Evolutionary conservation across 2,113 vertebrate genomes (phyloP).

Genomic region (Dasyurus viverrinus): DNA sequence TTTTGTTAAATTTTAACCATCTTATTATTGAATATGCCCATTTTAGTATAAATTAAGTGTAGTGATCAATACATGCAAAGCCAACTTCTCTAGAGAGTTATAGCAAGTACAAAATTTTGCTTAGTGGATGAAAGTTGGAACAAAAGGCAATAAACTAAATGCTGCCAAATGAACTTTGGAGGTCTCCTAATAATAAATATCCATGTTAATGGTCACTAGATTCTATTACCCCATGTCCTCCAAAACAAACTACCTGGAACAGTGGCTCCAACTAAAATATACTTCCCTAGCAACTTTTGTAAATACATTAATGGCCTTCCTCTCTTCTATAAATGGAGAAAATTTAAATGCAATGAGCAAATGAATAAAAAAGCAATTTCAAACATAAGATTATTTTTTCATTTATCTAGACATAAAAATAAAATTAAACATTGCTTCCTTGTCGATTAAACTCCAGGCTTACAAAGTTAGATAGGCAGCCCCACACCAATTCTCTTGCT

Average conservation of each 20-base stretch:
- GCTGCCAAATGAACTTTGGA: background rate
- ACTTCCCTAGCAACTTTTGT: constrained; percentile 18
- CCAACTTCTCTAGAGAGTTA: background rate
- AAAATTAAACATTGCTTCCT: constrained; percentile 40
- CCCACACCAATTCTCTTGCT: constrained; percentile 56
- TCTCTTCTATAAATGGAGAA: constrained; percentile 36
- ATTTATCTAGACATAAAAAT: background rate
- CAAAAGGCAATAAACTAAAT: background rate
- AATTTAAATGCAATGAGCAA: constrained; percentile 36
- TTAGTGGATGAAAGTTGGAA: background rate
- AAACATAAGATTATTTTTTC: constrained; percentile 23
- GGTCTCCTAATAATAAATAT: background rate
- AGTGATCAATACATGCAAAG: background rate
- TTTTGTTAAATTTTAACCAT: background rate
- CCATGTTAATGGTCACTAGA: background rate
- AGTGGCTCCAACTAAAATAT: constrained; percentile 46
- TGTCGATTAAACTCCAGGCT: constrained; percentile 47
- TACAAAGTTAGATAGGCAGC: constrained; percentile 60
- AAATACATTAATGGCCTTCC: constrained; percentile 16
- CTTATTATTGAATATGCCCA: background rate
- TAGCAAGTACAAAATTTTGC: background rate
- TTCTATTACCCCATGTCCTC: background rate
- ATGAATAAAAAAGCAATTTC: constrained; percentile 26
- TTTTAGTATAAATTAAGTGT: background rate
- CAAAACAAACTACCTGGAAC: constrained; percentile 30